phyloP scores from a whole-genome alignment of 2,888 invertebrate species.

The Thecocarcelia acutangulata region DNA sequence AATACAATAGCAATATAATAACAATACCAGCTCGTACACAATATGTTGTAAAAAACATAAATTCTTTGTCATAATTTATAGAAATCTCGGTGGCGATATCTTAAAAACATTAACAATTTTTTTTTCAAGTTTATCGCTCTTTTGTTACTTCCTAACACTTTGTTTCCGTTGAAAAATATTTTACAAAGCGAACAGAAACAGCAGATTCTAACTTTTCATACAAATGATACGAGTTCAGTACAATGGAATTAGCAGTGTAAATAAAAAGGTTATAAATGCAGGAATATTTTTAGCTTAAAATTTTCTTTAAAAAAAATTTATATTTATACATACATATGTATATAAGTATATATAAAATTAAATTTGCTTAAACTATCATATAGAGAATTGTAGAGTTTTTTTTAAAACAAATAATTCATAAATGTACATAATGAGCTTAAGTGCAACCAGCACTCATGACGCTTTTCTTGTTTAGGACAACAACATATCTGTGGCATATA shows the following conservation, averaged over 20 bases:
- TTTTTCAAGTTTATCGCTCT: slow-evolving; percentile 37
- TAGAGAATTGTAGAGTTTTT: too few relatives aligned
- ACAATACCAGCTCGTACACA: neutral
- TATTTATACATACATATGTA: too few relatives aligned
- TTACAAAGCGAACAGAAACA: neutral
- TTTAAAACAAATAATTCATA: too few relatives aligned
- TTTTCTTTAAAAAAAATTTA: neutral
- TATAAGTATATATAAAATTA: too few relatives aligned
- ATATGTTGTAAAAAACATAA: slow-evolving; percentile 51
- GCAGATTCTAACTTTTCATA: neutral
- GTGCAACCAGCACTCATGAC: too few relatives aligned
- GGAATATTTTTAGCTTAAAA: neutral
- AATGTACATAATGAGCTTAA: too few relatives aligned
- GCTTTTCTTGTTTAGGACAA: too few relatives aligned
- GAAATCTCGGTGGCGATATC: slow-evolving; percentile 42
- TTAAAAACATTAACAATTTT: slow-evolving; percentile 45
- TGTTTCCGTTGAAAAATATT: slow-evolving; percentile 26
- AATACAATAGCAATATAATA: slow-evolving; percentile 2
- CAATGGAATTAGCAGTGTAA: neutral
- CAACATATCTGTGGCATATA: too few relatives aligned
- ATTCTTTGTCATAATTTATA: slow-evolving; percentile 45
- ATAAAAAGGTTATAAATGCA: neutral
- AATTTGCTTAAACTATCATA: too few relatives aligned
- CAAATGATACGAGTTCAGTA: neutral
- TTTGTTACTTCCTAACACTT: slow-evolving; percentile 39